A percentile compares a stretch with the other conserved stretches of the same genome.
phyloP scores from a whole-genome alignment of 2,888 invertebrate genomes.

The Pycnomerus fuliginosus region DNA sequence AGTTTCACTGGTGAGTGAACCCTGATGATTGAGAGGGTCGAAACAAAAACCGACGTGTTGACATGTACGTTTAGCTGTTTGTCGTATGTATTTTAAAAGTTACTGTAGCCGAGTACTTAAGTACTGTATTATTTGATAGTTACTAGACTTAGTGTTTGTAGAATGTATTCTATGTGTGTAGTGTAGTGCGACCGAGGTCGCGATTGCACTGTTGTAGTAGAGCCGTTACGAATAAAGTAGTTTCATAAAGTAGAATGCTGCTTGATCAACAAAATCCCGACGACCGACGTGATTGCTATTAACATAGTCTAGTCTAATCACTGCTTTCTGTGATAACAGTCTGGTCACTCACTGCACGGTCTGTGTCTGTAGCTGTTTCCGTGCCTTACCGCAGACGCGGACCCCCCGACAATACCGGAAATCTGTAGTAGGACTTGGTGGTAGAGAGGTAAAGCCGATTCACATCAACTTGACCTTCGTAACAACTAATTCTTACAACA shows the following conservation, averaged over 20 bases:
- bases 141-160: constrained; percentile 49
- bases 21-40: constrained; percentile 45
- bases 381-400: constrained; percentile 48
- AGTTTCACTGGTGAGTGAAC: constrained; percentile 45
- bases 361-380: constrained; percentile 52
- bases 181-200: constrained; percentile 49
- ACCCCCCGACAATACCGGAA: constrained; percentile 36
- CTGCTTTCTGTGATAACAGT: constrained; percentile 53
- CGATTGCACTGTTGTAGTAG: constrained; percentile 57
- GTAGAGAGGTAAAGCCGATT: constrained; percentile 38
- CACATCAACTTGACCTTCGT: not conserved
- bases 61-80: constrained; percentile 49
- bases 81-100: constrained; percentile 52
- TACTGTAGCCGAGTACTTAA: constrained; percentile 49
- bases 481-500: not conserved
- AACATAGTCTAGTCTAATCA: constrained; percentile 41
- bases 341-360: constrained; percentile 53
- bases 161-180: constrained; percentile 54
- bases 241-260: constrained; percentile 57
- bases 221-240: constrained; percentile 59
- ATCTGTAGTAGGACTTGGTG: constrained; percentile 36
- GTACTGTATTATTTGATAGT: constrained; percentile 49
- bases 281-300: constrained; percentile 38
- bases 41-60: constrained; percentile 29
- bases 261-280: constrained; percentile 48